Base-by-base conservation (phyloP, 2,888 invertebrate genomes). In the Andrena camellia region DNA sequence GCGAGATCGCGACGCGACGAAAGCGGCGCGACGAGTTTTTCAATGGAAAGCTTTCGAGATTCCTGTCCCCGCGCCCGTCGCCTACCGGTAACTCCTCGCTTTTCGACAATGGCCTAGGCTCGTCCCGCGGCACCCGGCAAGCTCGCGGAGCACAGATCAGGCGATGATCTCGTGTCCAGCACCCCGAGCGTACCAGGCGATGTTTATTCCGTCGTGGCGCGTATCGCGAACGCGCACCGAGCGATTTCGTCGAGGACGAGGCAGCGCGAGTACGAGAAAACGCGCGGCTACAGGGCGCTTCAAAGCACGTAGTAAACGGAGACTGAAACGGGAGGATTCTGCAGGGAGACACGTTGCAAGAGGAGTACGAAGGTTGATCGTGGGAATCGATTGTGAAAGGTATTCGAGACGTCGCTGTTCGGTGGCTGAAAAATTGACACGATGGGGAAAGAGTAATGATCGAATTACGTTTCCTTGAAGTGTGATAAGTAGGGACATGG, bases 181-280 rank as follows among this genome's bases (percentile, higher is more conserved):
- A 59, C 70, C 57, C 57, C 23, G 23, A 20, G 23, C 20, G 29
- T 17, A 4, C 57, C 57, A 23, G 31, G 31, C 57, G 72, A 83
- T 72, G 84, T 78, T 83, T 78, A 70, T 70, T 73, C 73, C 77
- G 66, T 82, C 70, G 60, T 73, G 10, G 76, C 66, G 68, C 74
- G 70, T 76, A 67, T 79, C 76, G 71, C 50, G 76, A 82, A 68
- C 78, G 72, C 78, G 77, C 78, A 73, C 71, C 64, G 69, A 64
- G 57, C 79, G 74, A 82, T 86, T 81, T 50, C 76, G 77, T 69
- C 75, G 77, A 74, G 82, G 67, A 86, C 77, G 75, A 78, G 75
- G 77, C 69, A 75, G 68, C 52, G 75, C 79, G 78, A 73, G 81
- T 82, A 81, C 70, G 79, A 88, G 85, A 85, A 88, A 88, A 84